Evolutionary conservation across 1,140 invertebrate species (phyloP).

Genomic region (Galendromus occidentalis): DNA sequence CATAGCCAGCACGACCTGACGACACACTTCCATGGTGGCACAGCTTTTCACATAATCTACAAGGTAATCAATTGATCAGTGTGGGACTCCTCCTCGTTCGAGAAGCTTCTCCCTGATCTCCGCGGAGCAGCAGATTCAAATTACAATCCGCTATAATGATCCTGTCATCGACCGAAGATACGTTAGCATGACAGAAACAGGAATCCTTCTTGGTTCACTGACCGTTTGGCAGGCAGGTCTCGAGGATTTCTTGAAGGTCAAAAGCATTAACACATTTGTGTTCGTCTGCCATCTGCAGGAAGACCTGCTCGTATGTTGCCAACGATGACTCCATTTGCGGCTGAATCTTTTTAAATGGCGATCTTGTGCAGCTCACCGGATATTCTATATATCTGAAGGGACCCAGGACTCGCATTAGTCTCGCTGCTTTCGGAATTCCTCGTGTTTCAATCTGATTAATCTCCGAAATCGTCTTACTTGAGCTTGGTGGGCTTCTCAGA

Average conservation of each 20-base stretch:
- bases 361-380: not conserved
- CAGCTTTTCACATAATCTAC: constrained; percentile 79
- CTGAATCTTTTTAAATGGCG: constrained; percentile 11
- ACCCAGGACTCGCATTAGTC: constrained; percentile 3
- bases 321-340: constrained; percentile 13
- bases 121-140: too few relatives aligned
- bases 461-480: constrained; percentile 39
- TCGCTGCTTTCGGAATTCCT: too few relatives aligned
- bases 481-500: constrained; percentile 60
- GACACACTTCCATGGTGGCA: constrained; percentile 70
- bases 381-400: constrained; percentile 31
- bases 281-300: constrained; percentile 71
- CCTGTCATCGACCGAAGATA: too few relatives aligned
- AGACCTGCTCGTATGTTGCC: constrained; percentile 56
- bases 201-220: constrained; percentile 15
- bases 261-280: constrained; percentile 66
- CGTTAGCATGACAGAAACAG: too few relatives aligned
- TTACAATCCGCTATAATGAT: too few relatives aligned
- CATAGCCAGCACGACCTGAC: constrained; percentile 66
- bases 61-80: too few relatives aligned
- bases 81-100: too few relatives aligned
- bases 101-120: too few relatives aligned
- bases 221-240: constrained; percentile 76
- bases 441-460: too few relatives aligned
- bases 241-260: constrained; percentile 69